Evolutionary conservation across 2,113 vertebrate genomes (phyloP).

Genomic region (Semnornis frantzii): DNA sequence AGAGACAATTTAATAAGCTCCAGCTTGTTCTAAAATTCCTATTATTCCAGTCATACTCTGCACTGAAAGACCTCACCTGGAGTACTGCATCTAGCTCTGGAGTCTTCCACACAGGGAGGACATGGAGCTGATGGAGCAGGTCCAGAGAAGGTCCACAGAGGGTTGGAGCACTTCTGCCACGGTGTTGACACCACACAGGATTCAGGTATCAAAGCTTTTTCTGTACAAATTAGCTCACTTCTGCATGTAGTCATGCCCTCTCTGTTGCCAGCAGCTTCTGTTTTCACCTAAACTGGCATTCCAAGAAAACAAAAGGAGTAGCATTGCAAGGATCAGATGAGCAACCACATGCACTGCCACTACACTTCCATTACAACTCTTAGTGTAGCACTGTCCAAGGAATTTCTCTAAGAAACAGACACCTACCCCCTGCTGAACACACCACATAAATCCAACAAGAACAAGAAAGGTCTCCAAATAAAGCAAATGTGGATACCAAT

Average conservation of each 20-base stretch:
- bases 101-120: too few species aligned
- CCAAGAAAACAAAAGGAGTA: not conserved
- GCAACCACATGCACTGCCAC: not conserved
- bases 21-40: not conserved
- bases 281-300: not conserved
- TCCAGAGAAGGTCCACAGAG: too few species aligned
- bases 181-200: not conserved
- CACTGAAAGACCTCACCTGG: too few species aligned
- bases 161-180: not conserved
- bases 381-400: not conserved
- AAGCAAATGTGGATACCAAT: not conserved
- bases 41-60: not conserved
- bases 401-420: not conserved
- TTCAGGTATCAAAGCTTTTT: slow-evolving; percentile 24
- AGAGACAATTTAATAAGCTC: not conserved
- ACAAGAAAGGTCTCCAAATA: not conserved
- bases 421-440: not conserved
- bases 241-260: not conserved
- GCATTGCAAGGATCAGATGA: not conserved
- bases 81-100: too few species aligned
- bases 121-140: too few species aligned
- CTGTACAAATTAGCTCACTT: not conserved
- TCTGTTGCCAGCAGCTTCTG: not conserved
- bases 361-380: not conserved
- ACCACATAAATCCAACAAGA: not conserved